Conservation (phyloP, 2,797 vertebrate genomes). For the Protonibea diacanthus region DNA sequence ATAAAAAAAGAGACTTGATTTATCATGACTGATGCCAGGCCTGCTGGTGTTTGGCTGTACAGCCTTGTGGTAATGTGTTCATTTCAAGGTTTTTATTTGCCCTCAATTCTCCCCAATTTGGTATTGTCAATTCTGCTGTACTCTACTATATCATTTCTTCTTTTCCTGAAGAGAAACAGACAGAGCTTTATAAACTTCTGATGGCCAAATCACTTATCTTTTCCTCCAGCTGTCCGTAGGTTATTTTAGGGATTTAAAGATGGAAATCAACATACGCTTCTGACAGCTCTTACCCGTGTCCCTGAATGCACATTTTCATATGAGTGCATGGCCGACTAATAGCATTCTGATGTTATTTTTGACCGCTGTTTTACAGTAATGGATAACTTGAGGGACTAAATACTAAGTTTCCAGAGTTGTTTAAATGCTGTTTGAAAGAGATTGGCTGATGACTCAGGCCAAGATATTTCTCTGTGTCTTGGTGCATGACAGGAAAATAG, state of each 20-base stretch:
- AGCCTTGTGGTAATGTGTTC: background rate
- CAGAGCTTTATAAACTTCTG: background rate
- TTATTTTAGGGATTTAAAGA: slow-evolving; percentile 3
- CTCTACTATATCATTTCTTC: background rate
- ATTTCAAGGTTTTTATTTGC: slow-evolving; percentile 14
- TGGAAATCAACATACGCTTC: background rate
- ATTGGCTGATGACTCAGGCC: background rate
- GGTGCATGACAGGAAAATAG: background rate
- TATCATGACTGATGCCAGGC: slow-evolving; percentile 25
- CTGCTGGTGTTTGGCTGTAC: background rate
- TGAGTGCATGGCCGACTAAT: background rate
- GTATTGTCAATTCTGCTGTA: background rate
- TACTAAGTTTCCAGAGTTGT: background rate
- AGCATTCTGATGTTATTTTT: background rate
- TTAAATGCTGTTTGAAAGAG: background rate
- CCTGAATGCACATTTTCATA: background rate
- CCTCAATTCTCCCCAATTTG: background rate
- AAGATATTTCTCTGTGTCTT: background rate
- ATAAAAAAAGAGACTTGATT: slow-evolving; percentile 33
- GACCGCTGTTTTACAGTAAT: background rate
- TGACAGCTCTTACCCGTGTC: background rate
- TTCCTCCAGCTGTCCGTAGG: background rate
- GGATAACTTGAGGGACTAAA: background rate
- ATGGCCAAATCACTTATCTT: background rate
- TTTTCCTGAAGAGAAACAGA: background rate